These are phyloP conservation scores for Cricetomys ansorgei DNA, from an alignment of 2,113 vertebrate species.

Conservation along the genomic window DNA sequence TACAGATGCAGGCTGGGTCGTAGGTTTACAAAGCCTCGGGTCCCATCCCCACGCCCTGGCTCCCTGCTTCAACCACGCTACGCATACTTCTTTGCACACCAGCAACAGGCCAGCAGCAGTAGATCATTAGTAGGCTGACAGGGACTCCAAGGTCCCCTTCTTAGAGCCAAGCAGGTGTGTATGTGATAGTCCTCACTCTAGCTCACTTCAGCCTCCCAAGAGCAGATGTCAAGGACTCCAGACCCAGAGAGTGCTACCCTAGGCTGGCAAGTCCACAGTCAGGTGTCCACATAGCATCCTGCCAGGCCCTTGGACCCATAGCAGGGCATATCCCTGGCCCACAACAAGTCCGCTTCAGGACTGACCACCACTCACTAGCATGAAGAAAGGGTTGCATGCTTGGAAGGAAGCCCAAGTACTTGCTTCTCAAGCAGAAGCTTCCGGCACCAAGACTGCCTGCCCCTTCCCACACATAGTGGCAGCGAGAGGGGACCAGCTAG, in stretches of 20 bases:
- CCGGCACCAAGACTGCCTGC: not conserved
- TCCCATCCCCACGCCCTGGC: not conserved
- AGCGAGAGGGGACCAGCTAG: not conserved
- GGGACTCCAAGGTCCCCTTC: too few species aligned
- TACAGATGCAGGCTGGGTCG: too few species aligned
- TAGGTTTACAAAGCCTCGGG: not conserved
- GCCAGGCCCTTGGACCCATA: not conserved
- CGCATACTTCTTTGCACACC: not conserved
- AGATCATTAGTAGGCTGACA: too few species aligned
- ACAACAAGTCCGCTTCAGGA: too few species aligned
- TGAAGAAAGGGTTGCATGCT: not conserved
- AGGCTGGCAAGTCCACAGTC: too few species aligned
- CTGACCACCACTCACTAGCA: too few species aligned
- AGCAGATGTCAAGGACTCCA: not conserved
- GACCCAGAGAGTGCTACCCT: not conserved
- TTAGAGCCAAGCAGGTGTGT: not conserved
- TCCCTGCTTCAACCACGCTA: not conserved
- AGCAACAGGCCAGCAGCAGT: not conserved
- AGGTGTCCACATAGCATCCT: not conserved
- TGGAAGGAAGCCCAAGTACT: not conserved
- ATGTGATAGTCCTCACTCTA: not conserved
- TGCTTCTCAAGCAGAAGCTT: not conserved
- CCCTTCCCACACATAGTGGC: not conserved
- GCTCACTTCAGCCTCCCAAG: not conserved
- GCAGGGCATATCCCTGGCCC: too few species aligned